Base-by-base conservation (phyloP, 2,888 invertebrate genomes). In the Pherbina coryleti region DNA sequence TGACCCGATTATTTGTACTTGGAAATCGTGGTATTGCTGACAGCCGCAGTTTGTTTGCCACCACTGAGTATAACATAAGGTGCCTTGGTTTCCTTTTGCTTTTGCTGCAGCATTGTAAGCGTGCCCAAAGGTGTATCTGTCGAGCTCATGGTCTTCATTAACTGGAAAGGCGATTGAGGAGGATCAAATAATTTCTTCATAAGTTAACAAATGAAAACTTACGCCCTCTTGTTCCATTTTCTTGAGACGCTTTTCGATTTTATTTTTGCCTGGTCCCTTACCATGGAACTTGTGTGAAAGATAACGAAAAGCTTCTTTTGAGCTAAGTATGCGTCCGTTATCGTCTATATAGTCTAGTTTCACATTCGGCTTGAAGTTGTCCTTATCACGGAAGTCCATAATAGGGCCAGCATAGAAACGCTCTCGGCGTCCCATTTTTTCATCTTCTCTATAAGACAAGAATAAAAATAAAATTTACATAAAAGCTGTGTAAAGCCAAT, bases 261-360 rank as follows among this genome's bases (percentile, higher is more conserved):
- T 99, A 91, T 98, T 98, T 90, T 99, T 99, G 75, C 99, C 99
- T 25, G 99, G 98, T 2, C 98, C 98, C 91, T 99, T 99, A 74
- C 99, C 99, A 91, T 99, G 99, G 91, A 99, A 99, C 91, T 98
- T 98, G 90, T 98, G 99, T 31, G 97, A 98, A 75, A 99, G 92
- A 91, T 97, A 97, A 82, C 96, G 92, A 91, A 98, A 99, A 69
- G 99, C 99, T 91, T 99, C 99, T 90, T 99, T 99, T 77, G 96
- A 94, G 85, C 95, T 95, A 79, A 99, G 92, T 84, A 96, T 92
- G 76, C 97, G 94, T 0, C 99, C 99, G 86, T 96, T 96, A 87
- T 98, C 98, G 90, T 99, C 99, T 82, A 97, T 97, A 89, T 99
- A 99, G 88, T 98, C 98, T 84, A 99, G 91, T 90, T 98, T 98